Conservation (phyloP, 2,113 vertebrate genomes). For the Actenoides hombroni region DNA sequence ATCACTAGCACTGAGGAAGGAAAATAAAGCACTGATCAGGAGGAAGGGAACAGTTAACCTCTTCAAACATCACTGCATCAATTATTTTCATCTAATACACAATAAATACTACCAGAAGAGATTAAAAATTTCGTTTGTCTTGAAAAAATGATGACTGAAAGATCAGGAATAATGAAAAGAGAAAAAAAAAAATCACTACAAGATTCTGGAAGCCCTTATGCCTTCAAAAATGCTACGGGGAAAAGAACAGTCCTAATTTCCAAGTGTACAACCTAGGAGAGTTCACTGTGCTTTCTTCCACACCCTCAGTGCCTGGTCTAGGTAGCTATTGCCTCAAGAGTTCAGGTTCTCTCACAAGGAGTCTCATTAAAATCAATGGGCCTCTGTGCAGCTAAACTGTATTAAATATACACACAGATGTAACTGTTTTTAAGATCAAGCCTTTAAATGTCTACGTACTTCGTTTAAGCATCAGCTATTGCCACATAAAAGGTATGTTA, state of each 20-base stretch:
- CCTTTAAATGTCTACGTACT: neutral
- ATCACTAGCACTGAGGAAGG: neutral
- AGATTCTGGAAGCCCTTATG: neutral
- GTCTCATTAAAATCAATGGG: conserved; percentile 2
- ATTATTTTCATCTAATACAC: neutral
- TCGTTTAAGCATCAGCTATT: neutral
- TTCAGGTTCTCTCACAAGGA: neutral
- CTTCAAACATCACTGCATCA: neutral
- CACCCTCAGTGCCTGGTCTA: neutral
- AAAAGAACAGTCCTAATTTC: neutral
- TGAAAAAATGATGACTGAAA: neutral
- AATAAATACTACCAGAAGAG: neutral
- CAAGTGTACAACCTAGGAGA: neutral
- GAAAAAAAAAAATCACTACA: neutral
- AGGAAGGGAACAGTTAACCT: neutral
- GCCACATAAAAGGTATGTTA: neutral
- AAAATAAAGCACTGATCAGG: neutral
- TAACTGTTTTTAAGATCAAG: neutral
- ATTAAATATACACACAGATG: neutral
- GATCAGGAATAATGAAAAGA: neutral
- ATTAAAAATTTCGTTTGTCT: neutral
- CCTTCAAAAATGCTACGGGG: neutral
- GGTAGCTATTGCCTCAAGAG: neutral
- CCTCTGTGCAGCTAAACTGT: neutral
- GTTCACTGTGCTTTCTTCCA: neutral